phyloP scores from a whole-genome alignment of 2,797 vertebrate species.

The Acipenser ruthenus region DNA sequence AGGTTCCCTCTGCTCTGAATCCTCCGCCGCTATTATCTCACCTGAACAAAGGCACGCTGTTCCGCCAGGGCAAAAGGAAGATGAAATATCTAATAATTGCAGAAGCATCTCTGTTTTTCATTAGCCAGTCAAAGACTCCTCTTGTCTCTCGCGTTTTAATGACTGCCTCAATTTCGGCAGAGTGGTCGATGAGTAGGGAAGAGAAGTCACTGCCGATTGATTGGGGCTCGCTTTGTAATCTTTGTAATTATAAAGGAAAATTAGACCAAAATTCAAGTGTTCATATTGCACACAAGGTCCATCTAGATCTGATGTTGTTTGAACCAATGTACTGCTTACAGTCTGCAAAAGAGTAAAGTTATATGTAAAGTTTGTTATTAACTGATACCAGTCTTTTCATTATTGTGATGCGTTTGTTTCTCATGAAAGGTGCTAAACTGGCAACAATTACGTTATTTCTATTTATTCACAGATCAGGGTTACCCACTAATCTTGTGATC shows the following conservation, averaged over 20 bases:
- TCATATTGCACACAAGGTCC: too few species aligned
- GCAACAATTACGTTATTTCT: too few species aligned
- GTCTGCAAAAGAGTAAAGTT: too few species aligned
- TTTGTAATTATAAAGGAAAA: not conserved
- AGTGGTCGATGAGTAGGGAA: slow-evolving; percentile 9
- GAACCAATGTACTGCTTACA: too few species aligned
- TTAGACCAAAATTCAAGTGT: too few species aligned
- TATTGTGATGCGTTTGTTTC: too few species aligned
- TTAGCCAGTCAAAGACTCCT: slow-evolving; percentile 12
- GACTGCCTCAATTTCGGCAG: slow-evolving; percentile 2
- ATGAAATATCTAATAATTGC: slow-evolving; percentile 46
- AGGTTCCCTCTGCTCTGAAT: not conserved
- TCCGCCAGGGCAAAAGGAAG: slow-evolving; percentile 32
- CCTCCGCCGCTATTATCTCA: not conserved
- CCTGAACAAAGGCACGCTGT: slow-evolving; percentile 10
- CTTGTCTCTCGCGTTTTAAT: slow-evolving; percentile 18
- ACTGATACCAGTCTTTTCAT: too few species aligned
- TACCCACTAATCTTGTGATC: too few species aligned
- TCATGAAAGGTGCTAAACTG: too few species aligned
- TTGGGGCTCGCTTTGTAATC: slow-evolving; percentile 11
- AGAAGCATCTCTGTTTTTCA: slow-evolving; percentile 17
- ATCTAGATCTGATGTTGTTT: too few species aligned
- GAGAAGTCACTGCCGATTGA: slow-evolving; percentile 5
- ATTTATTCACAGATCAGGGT: too few species aligned
- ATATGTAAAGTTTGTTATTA: too few species aligned